phyloP scores from a whole-genome alignment of 2,888 invertebrate species.

The Galerucella pusilla region DNA sequence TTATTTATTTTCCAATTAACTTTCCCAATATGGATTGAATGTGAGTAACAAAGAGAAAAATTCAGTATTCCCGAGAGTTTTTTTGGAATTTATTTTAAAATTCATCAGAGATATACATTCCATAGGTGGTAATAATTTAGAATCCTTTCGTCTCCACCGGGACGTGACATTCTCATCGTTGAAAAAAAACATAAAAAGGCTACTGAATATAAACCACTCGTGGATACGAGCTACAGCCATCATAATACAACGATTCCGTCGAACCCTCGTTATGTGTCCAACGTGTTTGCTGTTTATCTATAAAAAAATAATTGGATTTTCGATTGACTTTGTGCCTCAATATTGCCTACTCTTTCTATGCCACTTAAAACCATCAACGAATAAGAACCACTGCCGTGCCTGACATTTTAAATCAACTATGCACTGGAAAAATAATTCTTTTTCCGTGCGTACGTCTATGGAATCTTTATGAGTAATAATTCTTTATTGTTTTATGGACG shows the following conservation, averaged over 20 bases:
- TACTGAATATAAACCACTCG: slow-evolving; percentile 27
- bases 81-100: slow-evolving; percentile 14
- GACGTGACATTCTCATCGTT: slow-evolving; percentile 24
- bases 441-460: no score
- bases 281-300: slow-evolving; percentile 32
- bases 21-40: no score
- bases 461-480: no score
- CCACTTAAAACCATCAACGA: slow-evolving; percentile 12
- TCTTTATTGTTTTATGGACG: no score
- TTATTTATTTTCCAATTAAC: no score
- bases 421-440: not conserved
- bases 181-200: slow-evolving; percentile 12
- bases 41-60: no score
- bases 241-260: slow-evolving; percentile 22
- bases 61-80: not conserved
- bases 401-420: not conserved
- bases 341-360: slow-evolving; percentile 36
- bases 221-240: slow-evolving; percentile 18
- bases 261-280: slow-evolving; percentile 19
- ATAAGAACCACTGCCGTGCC: slow-evolving; percentile 8
- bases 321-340: slow-evolving; percentile 42
- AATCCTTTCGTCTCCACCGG: slow-evolving; percentile 20
- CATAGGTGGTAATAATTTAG: slow-evolving; percentile 28
- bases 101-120: slow-evolving; percentile 20
- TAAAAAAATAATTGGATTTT: slow-evolving; percentile 47